Conservation (phyloP, 2,113 vertebrate genomes). For the Notechis scutatus region DNA sequence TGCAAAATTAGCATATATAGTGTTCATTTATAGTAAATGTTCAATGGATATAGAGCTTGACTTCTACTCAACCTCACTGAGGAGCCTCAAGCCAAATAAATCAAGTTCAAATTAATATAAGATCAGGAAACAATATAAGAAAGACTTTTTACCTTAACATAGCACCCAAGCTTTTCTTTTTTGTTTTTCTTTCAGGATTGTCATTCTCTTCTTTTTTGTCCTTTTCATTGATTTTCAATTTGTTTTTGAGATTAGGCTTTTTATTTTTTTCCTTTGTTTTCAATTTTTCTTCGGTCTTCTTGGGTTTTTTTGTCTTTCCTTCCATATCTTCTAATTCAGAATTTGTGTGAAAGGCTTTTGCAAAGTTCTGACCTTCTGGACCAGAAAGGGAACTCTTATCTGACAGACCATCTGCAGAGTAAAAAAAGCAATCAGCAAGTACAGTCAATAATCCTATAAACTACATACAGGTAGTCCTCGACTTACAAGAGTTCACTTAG, state of each 20-base stretch:
- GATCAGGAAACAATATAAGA: not conserved
- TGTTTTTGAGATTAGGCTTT: slow-evolving; percentile 49
- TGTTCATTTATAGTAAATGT: not conserved
- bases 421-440: slow-evolving; percentile 51
- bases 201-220: slow-evolving; percentile 85
- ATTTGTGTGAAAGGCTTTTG: slow-evolving; percentile 71
- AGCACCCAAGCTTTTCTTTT: slow-evolving; percentile 86
- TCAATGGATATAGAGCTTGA: not conserved
- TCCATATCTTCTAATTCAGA: slow-evolving; percentile 68
- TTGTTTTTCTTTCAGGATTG: slow-evolving; percentile 85
- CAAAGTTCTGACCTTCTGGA: slow-evolving; percentile 79
- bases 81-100: not conserved
- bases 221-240: slow-evolving; percentile 82
- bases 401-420: slow-evolving; percentile 78
- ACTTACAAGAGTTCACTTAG: not conserved
- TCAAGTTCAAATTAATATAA: not conserved
- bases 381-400: slow-evolving; percentile 86
- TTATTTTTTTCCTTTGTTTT: slow-evolving; percentile 83
- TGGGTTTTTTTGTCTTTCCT: slow-evolving; percentile 77
- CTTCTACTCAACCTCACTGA: not conserved
- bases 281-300: slow-evolving; percentile 82
- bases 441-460: not conserved
- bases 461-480: not conserved
- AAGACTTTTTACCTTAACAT: slow-evolving; percentile 80
- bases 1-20: not conserved